phyloP scores from a whole-genome alignment of 2,888 invertebrate genomes.

The Opisthograptis luteolata region DNA sequence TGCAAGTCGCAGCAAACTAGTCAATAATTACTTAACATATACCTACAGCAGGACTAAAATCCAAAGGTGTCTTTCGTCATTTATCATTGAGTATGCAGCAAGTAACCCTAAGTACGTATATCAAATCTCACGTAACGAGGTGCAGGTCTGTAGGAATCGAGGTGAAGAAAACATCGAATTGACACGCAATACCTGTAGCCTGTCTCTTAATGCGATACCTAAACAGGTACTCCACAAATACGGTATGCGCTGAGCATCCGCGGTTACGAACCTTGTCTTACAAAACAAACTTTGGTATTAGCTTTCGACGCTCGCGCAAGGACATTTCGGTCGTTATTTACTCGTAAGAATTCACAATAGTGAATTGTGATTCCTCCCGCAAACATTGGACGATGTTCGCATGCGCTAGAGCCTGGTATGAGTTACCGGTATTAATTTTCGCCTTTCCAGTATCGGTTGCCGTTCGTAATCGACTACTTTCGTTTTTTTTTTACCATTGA shows the following conservation, averaged over 20 bases:
- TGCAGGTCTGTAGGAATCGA: slow-evolving; percentile 4
- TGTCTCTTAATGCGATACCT: slow-evolving; percentile 8
- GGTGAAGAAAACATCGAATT: slow-evolving; percentile 36
- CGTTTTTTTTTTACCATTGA: slow-evolving; percentile 49
- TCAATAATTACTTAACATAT: no score
- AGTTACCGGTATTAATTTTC: slow-evolving; percentile 62
- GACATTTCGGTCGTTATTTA: slow-evolving; percentile 49
- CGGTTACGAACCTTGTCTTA: slow-evolving; percentile 64
- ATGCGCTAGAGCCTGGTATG: slow-evolving; percentile 45
- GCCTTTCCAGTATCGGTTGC: slow-evolving; percentile 53
- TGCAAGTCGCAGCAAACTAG: no score
- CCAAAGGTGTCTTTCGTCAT: slow-evolving; percentile 11
- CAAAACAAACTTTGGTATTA: slow-evolving; percentile 59
- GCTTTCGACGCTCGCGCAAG: slow-evolving; percentile 65
- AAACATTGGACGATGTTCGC: slow-evolving; percentile 41
- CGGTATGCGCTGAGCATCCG: slow-evolving; percentile 61
- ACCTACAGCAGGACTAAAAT: no score
- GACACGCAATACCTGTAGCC: slow-evolving; percentile 26
- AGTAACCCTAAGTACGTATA: slow-evolving; percentile 9
- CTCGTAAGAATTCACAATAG: no score
- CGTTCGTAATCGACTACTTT: slow-evolving; percentile 46
- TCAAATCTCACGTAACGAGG: slow-evolving; percentile 30
- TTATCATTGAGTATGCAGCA: slow-evolving; percentile 5
- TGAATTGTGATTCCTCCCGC: slow-evolving; percentile 51
- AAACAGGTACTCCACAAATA: slow-evolving; percentile 34